A percentile compares a stretch with the other conserved stretches of the same genome.
These are phyloP conservation scores for Diplodus puntazzo DNA, from an alignment of 2,797 vertebrate genomes.

Conservation along the genomic window DNA sequence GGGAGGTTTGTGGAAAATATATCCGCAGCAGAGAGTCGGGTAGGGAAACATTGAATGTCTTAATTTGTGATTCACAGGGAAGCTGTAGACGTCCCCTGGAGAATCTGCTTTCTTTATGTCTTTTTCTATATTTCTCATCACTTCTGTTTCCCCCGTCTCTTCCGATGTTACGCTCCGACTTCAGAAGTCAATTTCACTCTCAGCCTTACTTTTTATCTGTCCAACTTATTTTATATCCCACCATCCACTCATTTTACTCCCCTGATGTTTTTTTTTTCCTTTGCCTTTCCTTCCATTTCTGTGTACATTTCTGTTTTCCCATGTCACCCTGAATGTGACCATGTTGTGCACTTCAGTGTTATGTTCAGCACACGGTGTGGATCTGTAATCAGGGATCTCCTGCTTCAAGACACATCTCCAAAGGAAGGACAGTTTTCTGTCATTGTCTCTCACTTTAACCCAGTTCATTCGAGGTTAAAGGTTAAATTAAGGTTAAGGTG, in stretches of 20 bases:
- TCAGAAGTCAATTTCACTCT: slow-evolving; percentile 75
- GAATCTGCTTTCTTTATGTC: slow-evolving; percentile 63
- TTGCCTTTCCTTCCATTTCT: slow-evolving; percentile 43
- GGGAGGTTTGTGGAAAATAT: slow-evolving; percentile 48
- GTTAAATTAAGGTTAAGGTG: background rate
- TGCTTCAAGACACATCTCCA: slow-evolving; percentile 3
- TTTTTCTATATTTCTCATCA: slow-evolving; percentile 66
- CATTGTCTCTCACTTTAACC: background rate
- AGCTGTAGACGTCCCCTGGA: slow-evolving; percentile 43
- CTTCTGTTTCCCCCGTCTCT: slow-evolving; percentile 59
- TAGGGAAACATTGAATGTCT: slow-evolving; percentile 46
- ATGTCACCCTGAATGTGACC: slow-evolving; percentile 44
- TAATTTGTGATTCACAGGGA: slow-evolving; percentile 68
- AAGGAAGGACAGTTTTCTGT: background rate
- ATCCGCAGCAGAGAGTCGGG: slow-evolving; percentile 20
- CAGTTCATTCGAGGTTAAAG: background rate
- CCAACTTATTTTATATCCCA: slow-evolving; percentile 66
- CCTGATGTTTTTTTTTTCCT: slow-evolving; percentile 28
- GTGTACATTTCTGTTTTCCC: slow-evolving; percentile 53
- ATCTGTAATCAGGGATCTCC: slow-evolving; percentile 19
- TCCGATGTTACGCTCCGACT: slow-evolving; percentile 57
- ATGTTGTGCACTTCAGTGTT: slow-evolving; percentile 38
- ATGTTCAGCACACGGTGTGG: background rate
- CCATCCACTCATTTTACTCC: slow-evolving; percentile 53
- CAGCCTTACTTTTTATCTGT: slow-evolving; percentile 74